Conservation (phyloP, 2,113 vertebrate genomes). For the Boleophthalmus pectinirostris region DNA sequence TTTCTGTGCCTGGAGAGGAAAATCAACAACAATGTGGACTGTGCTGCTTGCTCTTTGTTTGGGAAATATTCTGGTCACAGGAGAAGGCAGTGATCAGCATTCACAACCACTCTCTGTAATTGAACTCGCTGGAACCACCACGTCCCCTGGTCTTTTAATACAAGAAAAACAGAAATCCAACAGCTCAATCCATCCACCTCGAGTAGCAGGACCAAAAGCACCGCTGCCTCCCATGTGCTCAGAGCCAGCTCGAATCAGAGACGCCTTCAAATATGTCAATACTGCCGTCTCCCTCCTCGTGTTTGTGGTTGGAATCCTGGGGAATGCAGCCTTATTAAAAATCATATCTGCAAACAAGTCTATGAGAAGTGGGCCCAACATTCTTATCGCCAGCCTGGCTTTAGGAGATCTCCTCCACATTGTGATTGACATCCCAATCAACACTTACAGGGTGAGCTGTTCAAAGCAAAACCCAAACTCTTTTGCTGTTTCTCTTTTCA, state of each 20-base stretch:
- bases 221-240: conserved; percentile 76
- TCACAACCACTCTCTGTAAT: conserved; percentile 31
- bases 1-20: conserved; percentile 37
- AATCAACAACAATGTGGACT: conserved; percentile 61
- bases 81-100: conserved; percentile 49
- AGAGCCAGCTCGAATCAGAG: conserved; percentile 75
- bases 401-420: conserved; percentile 89
- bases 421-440: conserved; percentile 89
- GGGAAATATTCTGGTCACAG: conserved; percentile 45
- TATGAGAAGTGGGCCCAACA: conserved; percentile 89
- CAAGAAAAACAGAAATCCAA: conserved; percentile 46
- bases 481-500: conserved; percentile 18
- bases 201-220: conserved; percentile 42
- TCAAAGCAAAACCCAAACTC: conserved; percentile 13
- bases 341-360: conserved; percentile 91
- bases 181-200: conserved; percentile 45
- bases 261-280: conserved; percentile 89
- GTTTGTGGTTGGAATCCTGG: conserved; percentile 87
- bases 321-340: conserved; percentile 84
- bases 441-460: conserved; percentile 85
- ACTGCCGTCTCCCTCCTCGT: conserved; percentile 84
- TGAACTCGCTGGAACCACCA: conserved; percentile 35
- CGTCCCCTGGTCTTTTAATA: conserved; percentile 35
- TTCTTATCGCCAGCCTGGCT: conserved; percentile 89
- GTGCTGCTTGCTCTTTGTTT: conserved; percentile 54